A percentile compares a stretch with the other conserved stretches of the same genome.
Conservation (phyloP, 2,888 invertebrate genomes). For the Idaea straminata region DNA sequence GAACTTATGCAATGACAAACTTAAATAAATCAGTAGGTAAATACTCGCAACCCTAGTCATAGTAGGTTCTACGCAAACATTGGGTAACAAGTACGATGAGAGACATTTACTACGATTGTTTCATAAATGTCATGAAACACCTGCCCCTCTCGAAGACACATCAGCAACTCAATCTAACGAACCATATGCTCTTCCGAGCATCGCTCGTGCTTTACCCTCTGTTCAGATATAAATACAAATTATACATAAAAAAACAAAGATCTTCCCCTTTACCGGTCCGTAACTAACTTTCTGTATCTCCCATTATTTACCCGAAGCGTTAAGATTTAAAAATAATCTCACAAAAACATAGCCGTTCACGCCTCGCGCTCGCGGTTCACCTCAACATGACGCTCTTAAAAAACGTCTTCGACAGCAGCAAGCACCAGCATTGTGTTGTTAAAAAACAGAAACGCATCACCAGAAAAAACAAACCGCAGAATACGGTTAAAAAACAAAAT, state of each 20-base stretch:
- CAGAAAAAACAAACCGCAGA: slow-evolving; percentile 77
- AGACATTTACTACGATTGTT: slow-evolving; percentile 17
- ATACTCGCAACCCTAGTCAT: background rate
- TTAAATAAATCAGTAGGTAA: background rate
- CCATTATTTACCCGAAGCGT: slow-evolving; percentile 63
- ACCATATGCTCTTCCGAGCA: slow-evolving; percentile 59
- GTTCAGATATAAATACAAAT: slow-evolving; percentile 55
- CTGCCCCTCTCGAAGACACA: slow-evolving; percentile 49
- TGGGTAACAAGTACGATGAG: background rate
- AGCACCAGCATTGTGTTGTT: slow-evolving; percentile 76
- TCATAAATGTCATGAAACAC: slow-evolving; percentile 40
- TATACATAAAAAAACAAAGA: slow-evolving; percentile 53
- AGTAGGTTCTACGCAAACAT: background rate
- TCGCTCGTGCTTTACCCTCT: slow-evolving; percentile 57
- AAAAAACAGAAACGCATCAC: slow-evolving; percentile 75
- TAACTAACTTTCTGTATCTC: slow-evolving; percentile 67
- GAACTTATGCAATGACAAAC: background rate
- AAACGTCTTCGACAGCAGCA: slow-evolving; percentile 71
- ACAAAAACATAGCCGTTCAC: slow-evolving; percentile 65
- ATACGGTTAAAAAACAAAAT: slow-evolving; percentile 74
- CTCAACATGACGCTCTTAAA: slow-evolving; percentile 75
- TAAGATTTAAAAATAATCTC: slow-evolving; percentile 71
- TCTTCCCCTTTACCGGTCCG: slow-evolving; percentile 66
- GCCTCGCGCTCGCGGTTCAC: slow-evolving; percentile 61
- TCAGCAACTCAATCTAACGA: slow-evolving; percentile 56